Conservation (phyloP, 2,113 vertebrate species). For the Alectura lathami region DNA sequence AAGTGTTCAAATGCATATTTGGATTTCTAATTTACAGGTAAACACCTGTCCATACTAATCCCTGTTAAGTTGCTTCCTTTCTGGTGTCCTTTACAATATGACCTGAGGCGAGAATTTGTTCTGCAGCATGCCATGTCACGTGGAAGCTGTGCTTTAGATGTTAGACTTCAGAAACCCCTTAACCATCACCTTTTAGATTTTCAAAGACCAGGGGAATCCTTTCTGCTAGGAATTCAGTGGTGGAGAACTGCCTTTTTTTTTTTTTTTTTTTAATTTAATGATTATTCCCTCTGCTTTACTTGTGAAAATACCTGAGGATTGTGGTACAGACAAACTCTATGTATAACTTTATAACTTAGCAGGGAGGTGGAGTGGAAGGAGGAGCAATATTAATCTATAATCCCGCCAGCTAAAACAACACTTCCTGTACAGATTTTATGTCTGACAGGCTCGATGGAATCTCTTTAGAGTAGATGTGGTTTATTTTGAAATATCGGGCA, state of each 20-base stretch:
- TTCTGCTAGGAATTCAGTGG: not conserved
- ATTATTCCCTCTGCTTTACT: not conserved
- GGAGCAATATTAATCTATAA: not conserved
- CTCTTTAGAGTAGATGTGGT: constrained; percentile 1
- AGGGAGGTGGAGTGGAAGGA: not conserved
- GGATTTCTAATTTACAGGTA: not conserved
- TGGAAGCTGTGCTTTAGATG: not conserved
- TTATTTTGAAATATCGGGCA: constrained; percentile 10
- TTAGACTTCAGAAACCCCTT: not conserved
- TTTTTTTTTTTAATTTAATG: too few relatives aligned
- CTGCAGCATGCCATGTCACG: not conserved
- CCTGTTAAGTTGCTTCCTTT: not conserved
- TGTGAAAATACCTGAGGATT: not conserved
- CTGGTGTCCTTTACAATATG: not conserved
- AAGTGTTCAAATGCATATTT: not conserved
- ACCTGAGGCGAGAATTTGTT: not conserved
- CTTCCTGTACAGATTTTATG: constrained; percentile 14
- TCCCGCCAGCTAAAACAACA: not conserved
- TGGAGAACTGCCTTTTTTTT: not conserved
- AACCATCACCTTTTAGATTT: not conserved
- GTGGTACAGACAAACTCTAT: not conserved
- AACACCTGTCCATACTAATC: not conserved
- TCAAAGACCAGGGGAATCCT: not conserved
- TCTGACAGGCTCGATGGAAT: not conserved
- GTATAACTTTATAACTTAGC: not conserved